Evolutionary conservation across 37 sponge, comb jelly and placozoan species (phyloP).

Genomic region (Trichoplax adhaerens): DNA sequence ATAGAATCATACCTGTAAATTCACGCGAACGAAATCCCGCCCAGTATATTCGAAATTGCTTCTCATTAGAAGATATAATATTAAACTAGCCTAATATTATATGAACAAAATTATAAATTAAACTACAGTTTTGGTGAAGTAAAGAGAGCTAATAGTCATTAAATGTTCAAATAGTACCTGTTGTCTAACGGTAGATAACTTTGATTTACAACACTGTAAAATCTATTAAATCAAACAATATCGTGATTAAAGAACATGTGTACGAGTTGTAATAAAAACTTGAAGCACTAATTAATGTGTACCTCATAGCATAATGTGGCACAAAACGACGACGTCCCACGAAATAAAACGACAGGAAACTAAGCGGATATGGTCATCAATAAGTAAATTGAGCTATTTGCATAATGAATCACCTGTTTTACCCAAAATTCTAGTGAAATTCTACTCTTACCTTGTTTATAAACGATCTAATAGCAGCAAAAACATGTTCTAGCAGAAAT

Average conservation of each 20-base stretch:
- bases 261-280: background rate
- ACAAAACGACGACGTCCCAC: constrained; percentile 54
- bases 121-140: background rate
- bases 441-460: constrained; percentile 36
- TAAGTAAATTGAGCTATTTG: no score
- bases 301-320: constrained; percentile 76
- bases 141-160: background rate
- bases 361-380: constrained; percentile 4
- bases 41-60: constrained; percentile 49
- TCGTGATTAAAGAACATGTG: background rate
- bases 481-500: constrained; percentile 30
- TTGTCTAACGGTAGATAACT: constrained; percentile 29
- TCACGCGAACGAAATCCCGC: constrained; percentile 36
- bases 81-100: constrained; percentile 27
- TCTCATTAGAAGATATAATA: constrained; percentile 61
- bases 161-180: constrained; percentile 24
- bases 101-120: background rate
- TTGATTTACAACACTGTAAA: constrained; percentile 41
- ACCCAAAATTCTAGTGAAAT: background rate
- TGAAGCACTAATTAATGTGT: background rate
- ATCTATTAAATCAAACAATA: constrained; percentile 2
- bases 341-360: constrained; percentile 49
- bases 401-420: no score
- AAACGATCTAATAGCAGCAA: constrained; percentile 44
- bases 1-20: constrained; percentile 34